A percentile compares a stretch with the other conserved stretches of the same genome.
Evolutionary conservation across 2,797 vertebrate species (phyloP).

Genomic region (Eleutherodactylus coqui): DNA sequence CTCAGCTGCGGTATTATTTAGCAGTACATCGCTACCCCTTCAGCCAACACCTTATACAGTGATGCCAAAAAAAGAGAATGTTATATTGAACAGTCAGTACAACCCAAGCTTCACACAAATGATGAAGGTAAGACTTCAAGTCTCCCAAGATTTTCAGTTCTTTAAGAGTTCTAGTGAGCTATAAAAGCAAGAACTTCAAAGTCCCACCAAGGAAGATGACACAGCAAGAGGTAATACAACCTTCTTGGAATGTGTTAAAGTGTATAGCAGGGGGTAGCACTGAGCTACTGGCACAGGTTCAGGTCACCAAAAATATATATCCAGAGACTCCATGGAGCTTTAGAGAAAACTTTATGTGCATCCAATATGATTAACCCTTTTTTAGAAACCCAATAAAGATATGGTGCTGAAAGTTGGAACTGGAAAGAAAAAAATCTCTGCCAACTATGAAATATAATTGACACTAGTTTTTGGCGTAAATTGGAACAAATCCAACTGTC

Average conservation of each 20-base stretch:
- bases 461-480: no score
- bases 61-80: not conserved
- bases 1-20: not conserved
- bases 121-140: not conserved
- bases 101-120: not conserved
- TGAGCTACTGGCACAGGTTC: not conserved
- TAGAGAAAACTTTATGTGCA: not conserved
- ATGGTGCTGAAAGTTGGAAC: not conserved
- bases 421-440: not conserved
- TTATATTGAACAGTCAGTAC: no score
- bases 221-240: conserved; percentile 16
- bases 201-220: not conserved
- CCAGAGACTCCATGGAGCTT: not conserved
- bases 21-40: not conserved
- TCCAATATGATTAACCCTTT: not conserved
- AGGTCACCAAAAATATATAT: not conserved
- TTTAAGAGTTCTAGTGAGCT: conserved; percentile 26
- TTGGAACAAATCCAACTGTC: no score
- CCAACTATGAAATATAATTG: no score
- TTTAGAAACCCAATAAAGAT: not conserved
- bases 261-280: conserved; percentile 9
- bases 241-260: conserved; percentile 26
- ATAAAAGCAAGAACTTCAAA: conserved; percentile 7
- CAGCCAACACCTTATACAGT: not conserved
- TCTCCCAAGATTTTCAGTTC: not conserved